Percentiles rank a stretch among this genome's conserved stretches.
phyloP scores from a whole-genome alignment of 2,113 vertebrate species.

The cattle (Bos taurus) region ARS-UCD2.0 NC_037338.1:7167001-7167500 shows the following conservation, averaged over 20 bases:
- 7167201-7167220: constrained; percentile 69
- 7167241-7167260: constrained; percentile 80
- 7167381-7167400: constrained; percentile 79
- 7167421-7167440: constrained; percentile 73
- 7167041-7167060: background rate
- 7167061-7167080: background rate
- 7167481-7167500: background rate
- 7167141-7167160: background rate
- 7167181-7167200: background rate
- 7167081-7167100: background rate
- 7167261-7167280: constrained; percentile 49
- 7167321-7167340: background rate
- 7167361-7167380: constrained; percentile 58
- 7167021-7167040: background rate
- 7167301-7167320: constrained; percentile 72
- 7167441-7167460: constrained; percentile 73
- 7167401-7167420: constrained; percentile 77
- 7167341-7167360: constrained; percentile 31
- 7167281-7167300: background rate
- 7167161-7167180: background rate
- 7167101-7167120: background rate
- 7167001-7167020: background rate
- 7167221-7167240: constrained; percentile 53
- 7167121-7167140: background rate
- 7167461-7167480: background rate